Evolutionary conservation across 2,113 vertebrate species (phyloP).

Genomic region (Tauraco erythrolophus): DNA sequence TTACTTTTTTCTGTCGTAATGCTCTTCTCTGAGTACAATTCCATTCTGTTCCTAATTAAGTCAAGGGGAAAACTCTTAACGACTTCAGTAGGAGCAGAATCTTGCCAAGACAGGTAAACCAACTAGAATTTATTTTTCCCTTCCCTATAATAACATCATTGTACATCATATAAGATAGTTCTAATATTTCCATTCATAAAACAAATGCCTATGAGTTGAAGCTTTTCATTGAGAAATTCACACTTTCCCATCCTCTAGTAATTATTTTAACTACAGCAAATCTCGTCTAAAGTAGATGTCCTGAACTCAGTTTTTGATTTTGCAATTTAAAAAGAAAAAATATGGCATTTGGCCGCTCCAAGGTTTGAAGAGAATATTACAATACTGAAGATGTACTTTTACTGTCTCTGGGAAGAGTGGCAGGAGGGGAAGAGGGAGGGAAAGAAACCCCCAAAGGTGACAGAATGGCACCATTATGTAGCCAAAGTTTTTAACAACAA

Average conservation of each 20-base stretch:
- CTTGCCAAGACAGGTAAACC: not conserved
- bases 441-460: conserved; percentile 17
- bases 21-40: not conserved
- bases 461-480: conserved; percentile 15
- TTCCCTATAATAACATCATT: not conserved
- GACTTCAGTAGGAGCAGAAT: not conserved
- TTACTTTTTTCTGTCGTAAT: not conserved
- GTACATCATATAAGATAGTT: conserved; percentile 13
- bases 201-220: not conserved
- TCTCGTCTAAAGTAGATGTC: not conserved
- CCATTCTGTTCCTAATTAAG: conserved; percentile 21
- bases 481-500: conserved; percentile 9
- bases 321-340: not conserved
- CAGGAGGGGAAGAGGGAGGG: not conserved
- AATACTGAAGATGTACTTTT: not conserved
- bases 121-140: not conserved
- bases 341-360: not conserved
- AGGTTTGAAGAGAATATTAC: not conserved
- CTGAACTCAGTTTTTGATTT: not conserved
- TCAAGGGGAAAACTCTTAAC: not conserved
- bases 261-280: not conserved
- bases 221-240: conserved; percentile 9
- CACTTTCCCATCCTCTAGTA: not conserved
- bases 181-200: not conserved
- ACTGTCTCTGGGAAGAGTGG: not conserved